Base-by-base conservation (phyloP, 2,888 invertebrate species). In the Oscheius sp. region DNA sequence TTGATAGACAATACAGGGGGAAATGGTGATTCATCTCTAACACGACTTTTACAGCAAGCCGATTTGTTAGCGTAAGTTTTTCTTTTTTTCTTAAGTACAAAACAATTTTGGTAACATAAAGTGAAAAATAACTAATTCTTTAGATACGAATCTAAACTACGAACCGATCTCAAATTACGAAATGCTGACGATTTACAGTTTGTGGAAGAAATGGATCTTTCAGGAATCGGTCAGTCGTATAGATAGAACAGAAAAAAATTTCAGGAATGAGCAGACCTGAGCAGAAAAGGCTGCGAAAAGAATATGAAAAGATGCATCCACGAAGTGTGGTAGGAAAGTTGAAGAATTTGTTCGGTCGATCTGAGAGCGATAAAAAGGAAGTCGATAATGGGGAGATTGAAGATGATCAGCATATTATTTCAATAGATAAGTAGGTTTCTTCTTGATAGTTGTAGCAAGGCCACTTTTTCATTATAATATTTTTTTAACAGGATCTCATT, bases 221-320 rank as follows among this genome's bases (percentile, higher is more conserved):
- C 90, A 64, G 92, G 93, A 80, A 92, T 98, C 83, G 96, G 96
- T 17, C 91, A 95, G 90, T 93, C 84, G 95, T 24, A 33, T 6
- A 36, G 36, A 20, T 12, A 20, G 26, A 41, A n/a, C n/a, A n/a
- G n/a, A n/a, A 36, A 38, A 57, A 65, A 12, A 20, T 68, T 72
- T 33, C 51, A 79, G 79, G 84, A 20, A 84, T 84, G 84, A 81
- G 80, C 67, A 70, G 83, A 3, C 84, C 96, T 28, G 97, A 98
- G 89, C 94, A 95, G 89, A 90, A 96, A 70, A 90, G 96, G 67
- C 90, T 96, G 76, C 92, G 94, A 85, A 95, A 95, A 88, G 93
- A 92, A 86, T 96, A 94, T 87, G 92, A 93, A 71, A 94, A 93
- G 87, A 93, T 94, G 87, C 94, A 72, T 67, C 78, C 79, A 45